Base-by-base conservation (phyloP, 2,888 invertebrate genomes). In the Caenorhabditis sinica region DNA sequence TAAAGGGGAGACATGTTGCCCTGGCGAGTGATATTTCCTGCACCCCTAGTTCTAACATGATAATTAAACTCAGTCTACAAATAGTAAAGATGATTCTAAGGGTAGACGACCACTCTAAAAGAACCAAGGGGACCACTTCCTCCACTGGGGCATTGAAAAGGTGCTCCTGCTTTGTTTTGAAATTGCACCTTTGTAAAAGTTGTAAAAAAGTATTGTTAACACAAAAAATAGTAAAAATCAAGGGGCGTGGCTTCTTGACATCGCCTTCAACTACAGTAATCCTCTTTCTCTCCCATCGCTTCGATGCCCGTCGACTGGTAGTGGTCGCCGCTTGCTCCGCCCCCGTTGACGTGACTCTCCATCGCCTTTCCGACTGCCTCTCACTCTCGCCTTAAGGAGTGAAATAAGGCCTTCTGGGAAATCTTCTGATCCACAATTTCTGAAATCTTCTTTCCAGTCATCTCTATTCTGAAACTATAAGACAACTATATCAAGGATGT, bases 281-380 rank as follows among this genome's bases (percentile, higher is more conserved):
- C 60, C 56, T 23, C 43, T 15, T 56, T 58, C 15, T 45, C 40
- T 58, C 15, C n/a, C 40, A 45, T 73, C 72, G 45, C 72, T 71
- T 40, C 40, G 43, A 15, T n/a, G 3, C 33, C 30, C 49, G 60
- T 73, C 49, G 68, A 30, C 33, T 33, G 51, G n/a, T 49, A 61
- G 43, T 73, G 72, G 60, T 61, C 20, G 72, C 30, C 49, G 36
- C 25, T 20, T 36, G 56, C 75, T 75, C 75, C 75, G 75, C 75
- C 75, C 66, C 65, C 65, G 58, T 36, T 75, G 75, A 75, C 75
- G 63, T 75, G 75, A 75, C 75, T 75, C 75, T 65, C 65, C 75
- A 23, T 69, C 69, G 69, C 69, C 69, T 69, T 69, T 69, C 69
- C 69, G 69, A 69, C 69, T 69, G 69, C 69, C 69, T 69, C 69